Percentiles rank a stretch among this genome's conserved stretches.
These are phyloP conservation scores for Martes martes DNA, from an alignment of 2,113 vertebrate genomes.

Conservation along the genomic window DNA sequence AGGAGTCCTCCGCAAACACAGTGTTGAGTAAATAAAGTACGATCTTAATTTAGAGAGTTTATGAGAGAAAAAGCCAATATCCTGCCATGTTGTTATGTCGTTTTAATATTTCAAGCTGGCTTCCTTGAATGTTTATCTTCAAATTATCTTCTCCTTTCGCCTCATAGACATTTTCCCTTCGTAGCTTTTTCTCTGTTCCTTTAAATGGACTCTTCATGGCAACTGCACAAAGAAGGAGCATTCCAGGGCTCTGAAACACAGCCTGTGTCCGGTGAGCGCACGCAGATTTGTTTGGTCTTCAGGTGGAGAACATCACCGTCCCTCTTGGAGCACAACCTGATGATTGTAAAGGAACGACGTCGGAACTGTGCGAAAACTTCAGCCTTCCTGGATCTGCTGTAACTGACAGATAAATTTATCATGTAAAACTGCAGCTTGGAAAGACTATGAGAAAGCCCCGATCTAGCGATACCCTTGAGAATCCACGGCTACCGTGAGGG, in stretches of 20 bases:
- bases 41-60: background rate
- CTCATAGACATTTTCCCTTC: background rate
- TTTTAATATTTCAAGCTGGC: background rate
- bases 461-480: background rate
- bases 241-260: background rate
- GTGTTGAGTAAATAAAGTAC: background rate
- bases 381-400: background rate
- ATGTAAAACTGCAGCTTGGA: background rate
- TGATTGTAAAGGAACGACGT: background rate
- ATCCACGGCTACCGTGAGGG: background rate
- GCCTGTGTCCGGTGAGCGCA: background rate
- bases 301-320: too few relatives aligned
- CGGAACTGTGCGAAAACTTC: background rate
- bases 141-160: background rate
- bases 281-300: background rate
- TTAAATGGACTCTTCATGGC: background rate
- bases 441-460: background rate
- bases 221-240: background rate
- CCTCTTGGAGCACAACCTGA: background rate
- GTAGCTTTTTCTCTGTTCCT: background rate
- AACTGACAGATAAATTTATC: background rate
- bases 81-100: background rate
- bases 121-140: background rate
- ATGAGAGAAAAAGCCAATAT: background rate
- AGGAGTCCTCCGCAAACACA: background rate